Evolutionary conservation across 2,888 invertebrate genomes (phyloP).

Genomic region (Eupeodes luniger): DNA sequence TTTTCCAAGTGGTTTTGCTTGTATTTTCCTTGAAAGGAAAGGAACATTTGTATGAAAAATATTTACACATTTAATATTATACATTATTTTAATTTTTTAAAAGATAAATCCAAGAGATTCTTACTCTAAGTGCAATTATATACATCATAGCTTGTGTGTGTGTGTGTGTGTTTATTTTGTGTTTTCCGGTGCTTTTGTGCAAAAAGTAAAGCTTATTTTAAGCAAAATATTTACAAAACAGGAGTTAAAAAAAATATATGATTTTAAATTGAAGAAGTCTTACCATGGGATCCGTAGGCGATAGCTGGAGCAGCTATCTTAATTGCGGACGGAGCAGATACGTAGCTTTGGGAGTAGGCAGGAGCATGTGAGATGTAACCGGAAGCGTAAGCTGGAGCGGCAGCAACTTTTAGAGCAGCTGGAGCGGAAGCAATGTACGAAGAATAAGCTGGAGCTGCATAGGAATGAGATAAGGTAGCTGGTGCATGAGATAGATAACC

Average conservation of each 20-base stretch:
- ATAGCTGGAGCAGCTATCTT: slow-evolving; percentile 81
- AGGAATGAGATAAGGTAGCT: slow-evolving; percentile 74
- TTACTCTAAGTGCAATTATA: slow-evolving; percentile 20
- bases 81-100: not conserved
- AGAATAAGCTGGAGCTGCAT: slow-evolving; percentile 65
- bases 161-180: not conserved
- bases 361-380: slow-evolving; percentile 78
- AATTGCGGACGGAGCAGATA: slow-evolving; percentile 78
- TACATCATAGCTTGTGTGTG: not conserved
- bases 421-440: slow-evolving; percentile 59
- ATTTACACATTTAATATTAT: slow-evolving; percentile 8
- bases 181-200: slow-evolving; percentile 37
- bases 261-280: slow-evolving; percentile 51
- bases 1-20: not conserved
- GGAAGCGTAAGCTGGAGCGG: slow-evolving; percentile 80
- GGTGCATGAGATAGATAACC: slow-evolving; percentile 77
- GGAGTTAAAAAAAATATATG: slow-evolving; percentile 12
- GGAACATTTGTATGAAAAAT: not conserved
- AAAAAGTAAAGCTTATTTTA: slow-evolving; percentile 17
- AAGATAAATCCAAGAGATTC: not conserved
- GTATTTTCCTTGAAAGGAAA: not conserved
- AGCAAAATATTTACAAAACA: slow-evolving; percentile 41
- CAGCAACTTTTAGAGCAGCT: slow-evolving; percentile 79
- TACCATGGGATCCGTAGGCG: slow-evolving; percentile 63
- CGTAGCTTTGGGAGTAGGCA: slow-evolving; percentile 77